Evolutionary conservation across 2,888 invertebrate genomes (phyloP).

Genomic region (Alentia gelatinosa): DNA sequence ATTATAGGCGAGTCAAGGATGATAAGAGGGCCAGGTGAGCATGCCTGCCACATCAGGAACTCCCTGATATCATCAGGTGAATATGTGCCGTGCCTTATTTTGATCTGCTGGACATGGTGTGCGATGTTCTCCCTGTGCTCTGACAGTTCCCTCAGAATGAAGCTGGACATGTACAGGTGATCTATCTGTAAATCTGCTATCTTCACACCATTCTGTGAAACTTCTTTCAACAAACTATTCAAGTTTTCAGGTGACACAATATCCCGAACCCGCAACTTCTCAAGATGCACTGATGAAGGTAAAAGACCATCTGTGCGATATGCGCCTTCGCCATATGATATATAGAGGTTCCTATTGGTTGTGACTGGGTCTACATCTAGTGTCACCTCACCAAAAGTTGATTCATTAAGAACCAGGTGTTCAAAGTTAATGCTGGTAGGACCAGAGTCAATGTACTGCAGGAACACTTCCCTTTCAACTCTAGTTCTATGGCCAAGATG

Average conservation of each 20-base stretch:
- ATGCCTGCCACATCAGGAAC: not conserved
- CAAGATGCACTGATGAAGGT: not conserved
- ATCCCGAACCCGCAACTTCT: not conserved
- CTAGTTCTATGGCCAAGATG: slow-evolving; percentile 7
- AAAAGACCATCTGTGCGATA: not conserved
- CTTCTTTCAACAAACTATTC: not conserved
- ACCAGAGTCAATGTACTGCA: not conserved
- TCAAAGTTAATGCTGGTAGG: not conserved
- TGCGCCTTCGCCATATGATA: not conserved
- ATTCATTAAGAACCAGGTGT: not conserved
- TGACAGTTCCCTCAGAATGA: not conserved
- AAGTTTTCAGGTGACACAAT: not conserved
- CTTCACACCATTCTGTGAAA: not conserved
- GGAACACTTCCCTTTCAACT: not conserved
- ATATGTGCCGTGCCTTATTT: not conserved
- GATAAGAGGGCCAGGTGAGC: not conserved
- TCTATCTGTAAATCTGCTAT: slow-evolving; percentile 20
- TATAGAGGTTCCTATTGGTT: not conserved
- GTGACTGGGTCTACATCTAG: not conserved
- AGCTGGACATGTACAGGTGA: not conserved
- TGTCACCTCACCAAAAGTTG: not conserved
- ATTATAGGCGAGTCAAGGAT: not conserved
- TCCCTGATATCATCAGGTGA: not conserved
- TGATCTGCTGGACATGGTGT: not conserved
- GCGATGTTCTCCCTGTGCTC: not conserved